Percentiles rank a stretch among this genome's conserved stretches.
Evolutionary conservation across 1,140 invertebrate genomes (phyloP).

Genomic region (Nautilus pompilius): DNA sequence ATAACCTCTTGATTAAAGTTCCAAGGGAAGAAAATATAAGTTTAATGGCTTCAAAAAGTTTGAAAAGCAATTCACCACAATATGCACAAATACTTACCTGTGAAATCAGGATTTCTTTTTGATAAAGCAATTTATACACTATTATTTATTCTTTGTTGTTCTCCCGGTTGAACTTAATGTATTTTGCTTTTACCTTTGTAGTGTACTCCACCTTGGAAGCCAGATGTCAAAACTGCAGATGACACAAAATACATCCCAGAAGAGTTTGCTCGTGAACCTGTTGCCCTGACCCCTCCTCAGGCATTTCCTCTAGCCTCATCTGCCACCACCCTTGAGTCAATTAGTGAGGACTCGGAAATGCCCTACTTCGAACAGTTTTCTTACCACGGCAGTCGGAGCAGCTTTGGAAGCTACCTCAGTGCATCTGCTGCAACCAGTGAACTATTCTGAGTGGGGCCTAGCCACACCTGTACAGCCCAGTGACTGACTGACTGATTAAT

Average conservation of each 20-base stretch:
- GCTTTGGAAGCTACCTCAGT: constrained; percentile 40
- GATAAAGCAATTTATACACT: background rate
- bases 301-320: too few species aligned
- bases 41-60: too few species aligned
- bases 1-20: too few species aligned
- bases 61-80: too few species aligned
- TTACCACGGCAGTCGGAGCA: constrained; percentile 60
- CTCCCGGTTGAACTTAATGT: constrained; percentile 2
- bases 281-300: constrained; percentile 46
- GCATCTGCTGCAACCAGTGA: constrained; percentile 39
- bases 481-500: too few species aligned
- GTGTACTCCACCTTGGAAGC: constrained; percentile 50
- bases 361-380: constrained; percentile 75
- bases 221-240: constrained; percentile 43
- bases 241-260: constrained; percentile 55
- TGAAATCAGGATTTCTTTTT: background rate
- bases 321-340: constrained; percentile 59
- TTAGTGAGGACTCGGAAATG: constrained; percentile 67
- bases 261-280: constrained; percentile 48
- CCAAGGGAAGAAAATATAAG: too few species aligned
- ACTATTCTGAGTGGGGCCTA: constrained; percentile 22
- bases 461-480: too few species aligned
- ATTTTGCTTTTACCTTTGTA: constrained; percentile 19
- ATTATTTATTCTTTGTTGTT: background rate
- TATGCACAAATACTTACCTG: too few species aligned